A percentile compares a stretch with the other conserved stretches of the same genome.
phyloP scores from a whole-genome alignment of 2,888 invertebrate species.

The Osedax frankpressi region DNA sequence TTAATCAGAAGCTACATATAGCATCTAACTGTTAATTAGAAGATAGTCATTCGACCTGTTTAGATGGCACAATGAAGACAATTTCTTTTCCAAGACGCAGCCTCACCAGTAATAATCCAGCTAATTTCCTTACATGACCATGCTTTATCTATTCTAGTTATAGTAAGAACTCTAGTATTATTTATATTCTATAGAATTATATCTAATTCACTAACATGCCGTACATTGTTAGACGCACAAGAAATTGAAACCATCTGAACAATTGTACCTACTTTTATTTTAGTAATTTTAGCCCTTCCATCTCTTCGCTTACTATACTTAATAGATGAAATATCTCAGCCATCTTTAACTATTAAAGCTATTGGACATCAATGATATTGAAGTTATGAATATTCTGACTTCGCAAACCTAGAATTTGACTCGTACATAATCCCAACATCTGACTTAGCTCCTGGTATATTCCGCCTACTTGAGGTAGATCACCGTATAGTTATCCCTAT shows the following conservation, averaged over 20 bases:
- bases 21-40: constrained; percentile 27
- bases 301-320: constrained; percentile 29
- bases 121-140: constrained; percentile 37
- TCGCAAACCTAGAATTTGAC: constrained; percentile 38
- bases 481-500: constrained; percentile 38
- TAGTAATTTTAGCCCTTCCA: constrained; percentile 28
- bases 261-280: constrained; percentile 31
- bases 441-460: constrained; percentile 32
- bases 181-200: constrained; percentile 28
- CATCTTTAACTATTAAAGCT: constrained; percentile 35
- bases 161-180: constrained; percentile 31
- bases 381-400: constrained; percentile 41
- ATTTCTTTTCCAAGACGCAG: constrained; percentile 33
- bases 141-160: constrained; percentile 30
- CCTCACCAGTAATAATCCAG: constrained; percentile 32
- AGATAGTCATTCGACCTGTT: constrained; percentile 13
- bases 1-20: constrained; percentile 23
- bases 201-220: constrained; percentile 23
- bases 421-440: constrained; percentile 37
- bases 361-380: constrained; percentile 45
- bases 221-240: constrained; percentile 28
- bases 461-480: constrained; percentile 41
- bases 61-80: constrained; percentile 31
- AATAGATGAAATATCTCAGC: constrained; percentile 34
- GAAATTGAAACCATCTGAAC: constrained; percentile 31